Conservation (phyloP, 53 echinoderm and acorn worm species). For the Actinopyga echinites region DNA sequence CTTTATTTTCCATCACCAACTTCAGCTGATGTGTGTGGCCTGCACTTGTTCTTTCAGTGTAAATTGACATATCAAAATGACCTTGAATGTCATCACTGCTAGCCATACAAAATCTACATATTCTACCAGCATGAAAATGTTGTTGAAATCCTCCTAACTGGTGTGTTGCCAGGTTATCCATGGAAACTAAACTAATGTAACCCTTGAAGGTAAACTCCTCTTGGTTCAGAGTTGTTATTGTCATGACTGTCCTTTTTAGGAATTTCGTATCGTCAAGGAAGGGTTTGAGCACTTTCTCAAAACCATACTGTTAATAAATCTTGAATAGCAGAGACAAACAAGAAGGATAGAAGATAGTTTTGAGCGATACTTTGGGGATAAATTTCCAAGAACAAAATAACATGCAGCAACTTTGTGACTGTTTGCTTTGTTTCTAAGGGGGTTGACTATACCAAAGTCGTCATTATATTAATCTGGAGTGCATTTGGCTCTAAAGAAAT, state of each 20-base stretch:
- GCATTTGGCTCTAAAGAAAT: background rate
- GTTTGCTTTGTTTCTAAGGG: background rate
- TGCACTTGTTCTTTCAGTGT: conserved; percentile 29
- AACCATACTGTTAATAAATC: background rate
- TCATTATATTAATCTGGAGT: background rate
- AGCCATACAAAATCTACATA: conserved; percentile 46
- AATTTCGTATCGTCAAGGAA: background rate
- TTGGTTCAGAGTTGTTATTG: conserved; percentile 16
- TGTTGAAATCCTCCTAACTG: conserved; percentile 53
- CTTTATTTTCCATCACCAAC: conserved; percentile 35
- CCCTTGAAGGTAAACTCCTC: conserved; percentile 48
- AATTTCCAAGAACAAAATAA: conserved; percentile 8
- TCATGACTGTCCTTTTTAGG: background rate
- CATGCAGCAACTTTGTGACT: background rate
- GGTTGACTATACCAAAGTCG: background rate
- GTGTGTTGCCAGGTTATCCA: conserved; percentile 69
- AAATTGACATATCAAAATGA: background rate
- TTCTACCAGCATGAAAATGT: conserved; percentile 50
- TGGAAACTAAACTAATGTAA: conserved; percentile 53
- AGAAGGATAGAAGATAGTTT: conserved; percentile 1
- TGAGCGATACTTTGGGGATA: background rate
- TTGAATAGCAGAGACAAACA: background rate
- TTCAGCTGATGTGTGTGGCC: conserved; percentile 38
- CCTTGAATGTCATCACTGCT: background rate
- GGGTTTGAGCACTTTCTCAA: background rate